A percentile compares a stretch with the other conserved stretches of the same genome.
Evolutionary conservation across 2,113 vertebrate genomes (phyloP).

Genomic region (Chascanopsetta lugubris): DNA sequence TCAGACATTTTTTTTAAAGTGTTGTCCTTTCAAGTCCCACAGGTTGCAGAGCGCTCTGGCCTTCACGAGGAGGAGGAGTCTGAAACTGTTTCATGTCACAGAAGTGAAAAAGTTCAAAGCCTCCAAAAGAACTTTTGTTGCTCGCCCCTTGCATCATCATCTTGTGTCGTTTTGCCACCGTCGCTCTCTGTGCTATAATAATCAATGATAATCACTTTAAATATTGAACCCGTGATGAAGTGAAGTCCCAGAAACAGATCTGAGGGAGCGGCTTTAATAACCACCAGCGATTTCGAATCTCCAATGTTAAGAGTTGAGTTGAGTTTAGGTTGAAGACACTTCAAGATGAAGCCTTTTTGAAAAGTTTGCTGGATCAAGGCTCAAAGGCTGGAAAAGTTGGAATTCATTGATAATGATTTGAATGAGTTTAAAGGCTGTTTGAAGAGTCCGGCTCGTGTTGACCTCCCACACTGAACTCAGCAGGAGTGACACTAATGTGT

Average conservation of each 20-base stretch:
- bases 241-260: not conserved
- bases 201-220: not conserved
- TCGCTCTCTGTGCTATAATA: not conserved
- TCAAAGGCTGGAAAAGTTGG: not conserved
- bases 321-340: too few relatives aligned
- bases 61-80: conserved; percentile 2
- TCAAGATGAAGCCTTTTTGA: not conserved
- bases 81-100: not conserved
- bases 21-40: too few relatives aligned
- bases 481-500: too few relatives aligned
- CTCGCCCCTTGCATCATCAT: conserved; percentile 6
- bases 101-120: conserved; percentile 22
- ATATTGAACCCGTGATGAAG: not conserved
- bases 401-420: too few relatives aligned
- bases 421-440: not conserved
- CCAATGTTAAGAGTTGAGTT: too few relatives aligned
- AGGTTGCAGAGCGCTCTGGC: not conserved
- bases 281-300: too few relatives aligned
- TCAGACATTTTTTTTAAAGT: not conserved
- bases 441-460: too few relatives aligned
- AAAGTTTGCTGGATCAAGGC: not conserved
- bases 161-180: not conserved
- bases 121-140: not conserved
- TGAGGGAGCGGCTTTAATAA: not conserved
- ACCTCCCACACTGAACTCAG: too few relatives aligned